These are phyloP conservation scores for Buteo buteo DNA, from an alignment of 2,113 vertebrate species.

Conservation along the genomic window DNA sequence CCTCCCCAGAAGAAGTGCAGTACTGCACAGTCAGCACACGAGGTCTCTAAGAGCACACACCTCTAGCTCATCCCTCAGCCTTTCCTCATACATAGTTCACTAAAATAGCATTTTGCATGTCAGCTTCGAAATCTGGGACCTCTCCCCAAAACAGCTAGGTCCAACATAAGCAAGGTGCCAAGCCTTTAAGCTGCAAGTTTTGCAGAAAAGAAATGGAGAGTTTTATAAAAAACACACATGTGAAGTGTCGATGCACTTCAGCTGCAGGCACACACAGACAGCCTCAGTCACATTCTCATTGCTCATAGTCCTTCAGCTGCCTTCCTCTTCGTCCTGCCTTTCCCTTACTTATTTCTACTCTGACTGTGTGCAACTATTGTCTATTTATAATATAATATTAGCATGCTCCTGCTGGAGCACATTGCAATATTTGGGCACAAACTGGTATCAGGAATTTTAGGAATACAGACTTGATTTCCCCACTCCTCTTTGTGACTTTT, in stretches of 20 bases:
- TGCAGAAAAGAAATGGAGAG: background rate
- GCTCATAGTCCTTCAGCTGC: background rate
- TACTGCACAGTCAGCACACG: background rate
- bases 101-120: background rate
- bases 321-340: background rate
- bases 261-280: background rate
- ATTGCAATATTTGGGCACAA: background rate
- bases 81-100: rapidly evolving
- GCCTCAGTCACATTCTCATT: background rate
- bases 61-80: background rate
- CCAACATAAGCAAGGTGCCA: background rate
- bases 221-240: rapidly evolving
- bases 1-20: background rate
- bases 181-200: background rate
- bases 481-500: background rate
- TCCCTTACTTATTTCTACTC: background rate
- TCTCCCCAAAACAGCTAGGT: background rate
- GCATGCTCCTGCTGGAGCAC: background rate
- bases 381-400: background rate
- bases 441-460: background rate
- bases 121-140: background rate
- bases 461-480: background rate
- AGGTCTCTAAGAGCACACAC: background rate
- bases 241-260: background rate
- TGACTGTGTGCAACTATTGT: background rate